These are phyloP conservation scores for Eulemur macaco DNA, from an alignment of 2,113 vertebrate species.

Conservation along the genomic window DNA sequence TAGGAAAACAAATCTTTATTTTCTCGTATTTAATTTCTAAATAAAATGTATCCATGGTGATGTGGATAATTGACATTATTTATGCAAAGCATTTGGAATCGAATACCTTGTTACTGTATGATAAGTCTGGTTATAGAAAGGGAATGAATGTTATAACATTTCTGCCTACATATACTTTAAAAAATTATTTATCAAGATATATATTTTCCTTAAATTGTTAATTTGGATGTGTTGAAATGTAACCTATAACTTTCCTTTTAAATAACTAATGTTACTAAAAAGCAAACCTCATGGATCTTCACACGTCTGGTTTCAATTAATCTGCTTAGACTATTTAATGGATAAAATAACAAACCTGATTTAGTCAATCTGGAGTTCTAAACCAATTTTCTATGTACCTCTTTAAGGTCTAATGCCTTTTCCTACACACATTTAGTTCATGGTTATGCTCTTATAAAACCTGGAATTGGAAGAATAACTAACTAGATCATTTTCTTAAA, in stretches of 20 bases:
- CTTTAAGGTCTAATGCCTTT: conserved; percentile 68
- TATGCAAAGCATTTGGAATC: conserved; percentile 22
- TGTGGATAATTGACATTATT: conserved; percentile 35
- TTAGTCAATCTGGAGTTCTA: conserved; percentile 57
- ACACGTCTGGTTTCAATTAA: conserved; percentile 71
- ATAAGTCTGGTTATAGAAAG: conserved; percentile 22
- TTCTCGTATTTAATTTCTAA: conserved; percentile 49
- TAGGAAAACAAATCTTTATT: conserved; percentile 33
- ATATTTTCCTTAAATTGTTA: conserved; percentile 46
- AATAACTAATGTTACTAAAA: conserved; percentile 43
- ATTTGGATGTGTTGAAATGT: conserved; percentile 53
- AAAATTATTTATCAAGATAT: conserved; percentile 40
- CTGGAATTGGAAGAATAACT: conserved; percentile 20
- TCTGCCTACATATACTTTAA: not conserved
- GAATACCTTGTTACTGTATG: conserved; percentile 31
- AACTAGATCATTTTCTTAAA: conserved; percentile 27
- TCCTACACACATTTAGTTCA: not conserved
- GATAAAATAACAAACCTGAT: conserved; percentile 70
- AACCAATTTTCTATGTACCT: conserved; percentile 38
- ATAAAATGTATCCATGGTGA: conserved; percentile 33
- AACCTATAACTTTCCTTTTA: conserved; percentile 22
- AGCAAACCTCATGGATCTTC: conserved; percentile 13
- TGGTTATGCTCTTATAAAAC: conserved; percentile 5
- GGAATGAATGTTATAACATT: not conserved
- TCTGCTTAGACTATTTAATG: conserved; percentile 72